A percentile compares a stretch with the other conserved stretches of the same genome.
Conservation (phyloP, 2,797 vertebrate species). For the Podargus strigoides region DNA sequence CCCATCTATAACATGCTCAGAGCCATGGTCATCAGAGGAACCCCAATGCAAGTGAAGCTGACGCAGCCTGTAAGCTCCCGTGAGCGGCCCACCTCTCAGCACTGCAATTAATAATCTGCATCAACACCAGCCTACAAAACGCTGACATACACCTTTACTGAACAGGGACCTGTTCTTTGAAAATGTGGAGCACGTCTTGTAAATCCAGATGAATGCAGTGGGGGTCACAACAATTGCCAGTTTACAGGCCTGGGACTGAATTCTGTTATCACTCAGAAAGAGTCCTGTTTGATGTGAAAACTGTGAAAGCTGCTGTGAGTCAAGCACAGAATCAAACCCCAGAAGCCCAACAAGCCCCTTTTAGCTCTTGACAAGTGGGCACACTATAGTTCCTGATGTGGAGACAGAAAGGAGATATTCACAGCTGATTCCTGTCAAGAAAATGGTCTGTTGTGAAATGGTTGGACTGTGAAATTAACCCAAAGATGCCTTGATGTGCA, state of each 20-base stretch:
- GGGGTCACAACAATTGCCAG: background rate
- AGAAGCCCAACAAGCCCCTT: background rate
- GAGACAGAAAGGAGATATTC: background rate
- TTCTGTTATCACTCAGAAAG: background rate
- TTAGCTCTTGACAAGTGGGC: background rate
- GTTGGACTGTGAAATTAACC: background rate
- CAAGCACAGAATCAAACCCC: background rate
- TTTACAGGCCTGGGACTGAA: background rate
- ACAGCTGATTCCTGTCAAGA: background rate
- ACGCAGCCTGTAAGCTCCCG: conserved; percentile 86
- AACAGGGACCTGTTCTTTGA: accelerated
- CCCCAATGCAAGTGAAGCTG: conserved; percentile 98
- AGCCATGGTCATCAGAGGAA: conserved; percentile 82
- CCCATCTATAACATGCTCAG: conserved; percentile 88
- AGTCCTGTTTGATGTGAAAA: background rate
- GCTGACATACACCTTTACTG: accelerated
- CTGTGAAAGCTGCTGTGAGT: background rate
- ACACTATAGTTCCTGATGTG: background rate
- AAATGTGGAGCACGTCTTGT: background rate
- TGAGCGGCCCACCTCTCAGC: conserved; percentile 85
- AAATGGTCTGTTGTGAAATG: background rate
- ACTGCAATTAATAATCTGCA: conserved; percentile 70
- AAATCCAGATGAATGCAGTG: background rate
- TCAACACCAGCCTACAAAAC: background rate
- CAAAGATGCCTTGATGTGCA: background rate